Evolutionary conservation across 2,888 invertebrate species (phyloP).

Genomic region (Apodemia mormo): DNA sequence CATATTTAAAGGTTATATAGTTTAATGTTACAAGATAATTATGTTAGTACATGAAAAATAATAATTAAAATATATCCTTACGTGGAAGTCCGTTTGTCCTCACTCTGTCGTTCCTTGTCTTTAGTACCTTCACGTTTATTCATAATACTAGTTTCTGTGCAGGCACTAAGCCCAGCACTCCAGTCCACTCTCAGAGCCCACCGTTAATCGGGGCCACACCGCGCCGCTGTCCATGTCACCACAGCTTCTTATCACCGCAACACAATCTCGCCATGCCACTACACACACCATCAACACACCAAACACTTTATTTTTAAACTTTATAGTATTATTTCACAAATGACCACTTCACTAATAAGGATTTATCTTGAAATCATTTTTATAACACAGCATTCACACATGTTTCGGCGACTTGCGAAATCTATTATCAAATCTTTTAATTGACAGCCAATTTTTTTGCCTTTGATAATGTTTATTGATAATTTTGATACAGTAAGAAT

Average conservation of each 20-base stretch:
- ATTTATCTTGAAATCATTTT: conserved; percentile 82
- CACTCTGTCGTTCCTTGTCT: conserved; percentile 79
- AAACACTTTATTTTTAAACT: conserved; percentile 58
- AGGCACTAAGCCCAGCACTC: conserved; percentile 72
- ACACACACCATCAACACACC: conserved; percentile 54
- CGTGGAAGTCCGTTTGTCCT: conserved; percentile 78
- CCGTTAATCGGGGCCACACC: conserved; percentile 63
- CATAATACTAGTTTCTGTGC: conserved; percentile 76
- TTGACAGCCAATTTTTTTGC: conserved; percentile 40
- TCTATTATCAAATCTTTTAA: conserved; percentile 33
- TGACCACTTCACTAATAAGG: conserved; percentile 67
- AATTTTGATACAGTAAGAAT: conserved; percentile 49
- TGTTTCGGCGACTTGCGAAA: conserved; percentile 68
- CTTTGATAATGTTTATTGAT: conserved; percentile 41
- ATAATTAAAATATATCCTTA: conserved; percentile 47
- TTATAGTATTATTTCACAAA: conserved; percentile 56
- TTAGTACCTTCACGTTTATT: conserved; percentile 78
- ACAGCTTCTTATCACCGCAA: conserved; percentile 57
- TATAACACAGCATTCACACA: conserved; percentile 67
- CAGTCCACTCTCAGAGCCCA: conserved; percentile 74
- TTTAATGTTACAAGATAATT: neutral
- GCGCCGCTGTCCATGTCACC: conserved; percentile 74
- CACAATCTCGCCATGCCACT: conserved; percentile 65
- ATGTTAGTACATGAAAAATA: neutral
- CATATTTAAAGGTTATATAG: neutral